phyloP scores from a whole-genome alignment of 2,113 vertebrate genomes.

The Trinectes maculatus region DNA sequence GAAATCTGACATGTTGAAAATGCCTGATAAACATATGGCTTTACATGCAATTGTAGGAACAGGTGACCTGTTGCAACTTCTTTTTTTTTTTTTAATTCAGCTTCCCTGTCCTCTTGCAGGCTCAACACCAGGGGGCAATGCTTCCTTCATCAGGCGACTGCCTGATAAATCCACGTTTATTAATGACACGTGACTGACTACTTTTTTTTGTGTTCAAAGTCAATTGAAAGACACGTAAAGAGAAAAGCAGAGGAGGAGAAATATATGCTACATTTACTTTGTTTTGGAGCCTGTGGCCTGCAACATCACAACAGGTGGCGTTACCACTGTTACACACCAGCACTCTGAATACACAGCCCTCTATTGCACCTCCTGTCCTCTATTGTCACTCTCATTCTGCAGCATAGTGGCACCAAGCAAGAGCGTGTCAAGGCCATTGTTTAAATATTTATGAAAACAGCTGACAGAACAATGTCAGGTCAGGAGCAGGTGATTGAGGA shows the following conservation, averaged over 20 bases:
- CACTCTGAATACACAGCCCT: conserved; percentile 26
- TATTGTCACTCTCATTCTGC: conserved; percentile 48
- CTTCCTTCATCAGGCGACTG: conserved; percentile 40
- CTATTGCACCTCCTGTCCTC: conserved; percentile 15
- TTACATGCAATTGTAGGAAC: no score
- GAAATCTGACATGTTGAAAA: no score
- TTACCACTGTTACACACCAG: conserved; percentile 2
- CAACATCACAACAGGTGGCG: conserved; percentile 16
- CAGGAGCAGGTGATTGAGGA: conserved; percentile 68
- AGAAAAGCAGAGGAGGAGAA: not conserved
- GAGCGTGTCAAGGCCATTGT: conserved; percentile 42
- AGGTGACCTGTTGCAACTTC: no score
- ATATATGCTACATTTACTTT: not conserved
- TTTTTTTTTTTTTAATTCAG: no score
- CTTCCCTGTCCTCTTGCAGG: not conserved
- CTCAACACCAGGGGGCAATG: conserved; percentile 60
- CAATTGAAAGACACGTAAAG: conserved; percentile 10
- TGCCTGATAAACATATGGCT: no score
- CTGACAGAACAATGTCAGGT: conserved; percentile 67
- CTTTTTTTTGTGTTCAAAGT: conserved; percentile 28
- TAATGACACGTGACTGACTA: conserved; percentile 47
- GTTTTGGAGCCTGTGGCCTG: not conserved
- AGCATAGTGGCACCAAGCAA: conserved; percentile 47
- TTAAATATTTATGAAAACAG: conserved; percentile 75
- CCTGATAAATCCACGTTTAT: conserved; percentile 50